Conservation (phyloP, 2,797 vertebrate genomes). For the Diplodus sargus region DNA sequence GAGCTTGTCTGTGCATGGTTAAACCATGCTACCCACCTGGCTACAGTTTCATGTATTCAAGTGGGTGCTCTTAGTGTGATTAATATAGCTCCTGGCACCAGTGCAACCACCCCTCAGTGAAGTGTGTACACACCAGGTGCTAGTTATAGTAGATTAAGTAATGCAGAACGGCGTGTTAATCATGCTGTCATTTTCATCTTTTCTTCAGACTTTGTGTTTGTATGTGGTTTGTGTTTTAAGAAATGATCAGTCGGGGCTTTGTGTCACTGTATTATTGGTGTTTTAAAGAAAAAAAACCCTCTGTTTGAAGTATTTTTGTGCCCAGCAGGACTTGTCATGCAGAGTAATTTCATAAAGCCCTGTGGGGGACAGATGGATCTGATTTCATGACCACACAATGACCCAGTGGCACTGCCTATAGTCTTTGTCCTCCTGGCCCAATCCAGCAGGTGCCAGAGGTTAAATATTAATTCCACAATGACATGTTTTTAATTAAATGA, state of each 20-base stretch:
- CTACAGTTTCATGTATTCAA: conserved; percentile 64
- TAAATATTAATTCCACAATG: conserved; percentile 88
- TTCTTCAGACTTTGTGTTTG: conserved; percentile 14
- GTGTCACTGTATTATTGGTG: conserved; percentile 14
- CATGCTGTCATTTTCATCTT: conserved; percentile 15
- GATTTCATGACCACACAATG: conserved; percentile 83
- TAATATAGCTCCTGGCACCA: conserved; percentile 57
- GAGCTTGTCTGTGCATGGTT: conserved; percentile 21
- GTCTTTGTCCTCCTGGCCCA: conserved; percentile 73
- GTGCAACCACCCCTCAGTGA: conserved; percentile 25
- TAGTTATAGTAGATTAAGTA: conserved; percentile 37
- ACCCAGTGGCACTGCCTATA: conserved; percentile 64
- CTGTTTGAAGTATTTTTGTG: conserved; percentile 18
- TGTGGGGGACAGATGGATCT: conserved; percentile 69
- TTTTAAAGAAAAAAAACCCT: conserved; percentile 34
- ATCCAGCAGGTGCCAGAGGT: conserved; percentile 83
- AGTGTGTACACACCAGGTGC: conserved; percentile 50
- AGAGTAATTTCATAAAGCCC: conserved; percentile 69
- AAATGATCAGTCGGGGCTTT: background rate
- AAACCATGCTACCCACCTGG: conserved; percentile 45
- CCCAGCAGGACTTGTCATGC: conserved; percentile 38
- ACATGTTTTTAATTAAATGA: conserved; percentile 86
- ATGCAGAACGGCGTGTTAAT: conserved; percentile 19
- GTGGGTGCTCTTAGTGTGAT: conserved; percentile 63
- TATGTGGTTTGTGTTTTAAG: conserved; percentile 7